Base-by-base conservation (phyloP, 2,797 vertebrate species). In the Peromyscus aztecus region DNA sequence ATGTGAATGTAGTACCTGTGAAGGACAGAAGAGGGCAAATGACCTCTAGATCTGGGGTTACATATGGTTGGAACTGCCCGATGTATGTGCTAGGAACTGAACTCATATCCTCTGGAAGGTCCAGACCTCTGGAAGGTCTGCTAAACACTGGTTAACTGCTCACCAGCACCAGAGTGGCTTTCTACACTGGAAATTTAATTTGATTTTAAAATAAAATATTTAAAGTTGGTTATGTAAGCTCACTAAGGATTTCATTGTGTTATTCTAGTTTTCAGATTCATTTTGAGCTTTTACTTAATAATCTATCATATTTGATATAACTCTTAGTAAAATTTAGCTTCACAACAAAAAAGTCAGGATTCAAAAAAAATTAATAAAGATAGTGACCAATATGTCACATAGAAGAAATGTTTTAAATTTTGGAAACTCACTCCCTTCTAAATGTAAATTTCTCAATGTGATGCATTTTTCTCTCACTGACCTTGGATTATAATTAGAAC, bases 231-330 rank as follows among this genome's bases (percentile, higher is more conserved):
- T 75, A 8, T 7, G 11, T 49, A 73, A 75, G 59, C 14, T 46
- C 77, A 52, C 3, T 82, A 40, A 49, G 82, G 16, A 71, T 82
- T 93, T 82, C 14, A 82, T 17, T 85, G 78, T 67, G 3, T 0
- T 67, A 78, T 75, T 78, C 37, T 4, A 91, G 13, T 78, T 83
- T 77, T 89, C 12, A 43, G 16, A 0, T 78, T 82, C 13, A 67
- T 37, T 93, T 94, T 86, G 75, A 82, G 57, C 31, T 10, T 93
- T 86, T 14, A 59, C 85, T 91, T 92, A 77, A 7, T 14, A 65
- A 77, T 73, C 37, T 59, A 14, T 73, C 46, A 73, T 37, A 19
- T 34, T 80, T 78, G 12, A 52, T 65, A 23, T 90, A 9, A 23
- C 27, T 88, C 34, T 94, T 43, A 31, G 55, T 52, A 93, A 89